Evolutionary conservation across 1,140 invertebrate species (phyloP), one percentile per base, ranked within the genome.

Genomic region (Atta colombica): DNA sequence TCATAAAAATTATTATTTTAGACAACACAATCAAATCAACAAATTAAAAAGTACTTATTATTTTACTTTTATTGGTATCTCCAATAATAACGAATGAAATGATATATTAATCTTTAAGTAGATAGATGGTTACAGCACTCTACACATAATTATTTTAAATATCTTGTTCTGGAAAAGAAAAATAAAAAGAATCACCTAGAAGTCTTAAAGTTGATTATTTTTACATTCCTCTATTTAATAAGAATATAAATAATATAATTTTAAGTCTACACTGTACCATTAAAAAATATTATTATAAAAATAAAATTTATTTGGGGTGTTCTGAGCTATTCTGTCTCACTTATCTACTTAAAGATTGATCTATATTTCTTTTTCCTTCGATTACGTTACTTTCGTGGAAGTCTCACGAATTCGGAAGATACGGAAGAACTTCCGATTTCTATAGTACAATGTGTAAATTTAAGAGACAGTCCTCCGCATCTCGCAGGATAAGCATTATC

Each of bases 401-500:
- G 18, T 60, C 3, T 7, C 6, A n/a, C 8, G 53, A 21, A 55
- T 60, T 18, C 7, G 53, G 8, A 53, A 74, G 18, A 71, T 60
- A 3, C 53, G n/a, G n/a, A n/a, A n/a, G n/a, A 45, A 74, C 28
- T 35, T 39, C 31, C 16, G 3, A n/a, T 71, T 66, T 31, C 45
- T 53, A 12, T n/a, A 16, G 58, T 7, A 53, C 1, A n/a, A 2
- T 3, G 1, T n/a, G 3, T 31, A 39, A 77, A 66, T 66, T 85
- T 3, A 51, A 75, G 61, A 78, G n/a, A 18, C 53, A 49, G 77
- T 68, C 31, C 86, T 77, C 55, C 18, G 14, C 63, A 8, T 87
- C 55, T 78, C 28, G 28, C 31, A 51, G 61, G 80, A 90, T 80
- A 90, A 86, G 82, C 68, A 87, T 77, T 91, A 61, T 61, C 14